These are phyloP conservation scores for Zapus hudsonius DNA, from an alignment of 2,113 vertebrate genomes.

Conservation along the genomic window DNA sequence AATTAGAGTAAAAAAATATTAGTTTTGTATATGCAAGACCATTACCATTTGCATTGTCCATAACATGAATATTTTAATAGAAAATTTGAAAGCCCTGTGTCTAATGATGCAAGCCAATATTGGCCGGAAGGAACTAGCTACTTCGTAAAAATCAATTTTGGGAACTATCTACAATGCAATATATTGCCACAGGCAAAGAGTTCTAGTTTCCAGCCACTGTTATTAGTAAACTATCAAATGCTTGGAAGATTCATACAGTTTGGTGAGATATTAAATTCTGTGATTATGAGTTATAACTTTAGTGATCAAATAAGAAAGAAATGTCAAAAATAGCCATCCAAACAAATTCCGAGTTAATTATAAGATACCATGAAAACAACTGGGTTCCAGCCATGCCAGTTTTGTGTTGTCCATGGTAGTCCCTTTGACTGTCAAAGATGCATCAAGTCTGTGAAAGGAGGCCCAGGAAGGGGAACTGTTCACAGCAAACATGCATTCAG, in stretches of 20 bases:
- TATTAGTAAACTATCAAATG: background rate
- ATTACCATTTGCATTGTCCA: constrained; percentile 54
- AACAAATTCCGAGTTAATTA: background rate
- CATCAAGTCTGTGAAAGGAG: background rate
- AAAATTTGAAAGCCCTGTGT: constrained; percentile 57
- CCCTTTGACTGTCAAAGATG: background rate
- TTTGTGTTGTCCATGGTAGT: background rate
- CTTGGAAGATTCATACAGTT: background rate
- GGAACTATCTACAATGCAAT: constrained; percentile 50
- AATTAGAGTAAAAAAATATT: constrained; percentile 65
- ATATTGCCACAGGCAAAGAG: constrained; percentile 26
- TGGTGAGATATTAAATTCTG: background rate
- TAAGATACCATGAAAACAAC: background rate
- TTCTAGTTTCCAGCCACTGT: background rate
- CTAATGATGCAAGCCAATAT: constrained; percentile 60
- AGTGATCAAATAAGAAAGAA: background rate
- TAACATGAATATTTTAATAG: constrained; percentile 66
- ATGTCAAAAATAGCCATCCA: background rate
- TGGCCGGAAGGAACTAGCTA: constrained; percentile 4
- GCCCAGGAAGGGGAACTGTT: background rate
- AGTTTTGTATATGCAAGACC: constrained; percentile 45
- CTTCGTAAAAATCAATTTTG: constrained; percentile 48
- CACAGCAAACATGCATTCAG: background rate
- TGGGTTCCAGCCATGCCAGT: background rate
- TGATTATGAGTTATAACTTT: constrained; percentile 3